Base-by-base conservation (phyloP, 2,888 invertebrate species). In the Laspeyria flexula region DNA sequence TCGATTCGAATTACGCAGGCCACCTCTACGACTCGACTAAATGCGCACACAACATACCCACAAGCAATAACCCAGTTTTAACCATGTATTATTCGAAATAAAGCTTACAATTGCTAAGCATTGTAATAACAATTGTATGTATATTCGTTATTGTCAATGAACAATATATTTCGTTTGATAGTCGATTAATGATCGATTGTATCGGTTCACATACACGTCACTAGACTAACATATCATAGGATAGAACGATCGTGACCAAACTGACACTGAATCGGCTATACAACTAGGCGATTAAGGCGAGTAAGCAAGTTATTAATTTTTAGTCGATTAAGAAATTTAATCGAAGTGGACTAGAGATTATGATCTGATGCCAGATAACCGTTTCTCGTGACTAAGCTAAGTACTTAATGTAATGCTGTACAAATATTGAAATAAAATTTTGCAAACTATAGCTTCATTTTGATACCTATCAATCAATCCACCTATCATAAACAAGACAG, bases 111-210 rank as follows among this genome's bases (percentile, higher is more conserved):
- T 67, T 35, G 50, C 43, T 46, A 53, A 27, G 57, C 49, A 55
- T 9, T 41, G 37, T 23, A 53, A 47, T 29, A 45, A 38, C 39
- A 45, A 57, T 65, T 60, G 34, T 51, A 33, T 60, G 37, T 49
- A 33, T 35, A 67, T 48, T 47, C 45, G 25, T 63, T 60, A 64
- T 75, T 73, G 77, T 79, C 75, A 74, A 71, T 60, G 46, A 67
- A 73, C 73, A 77, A 79, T 82, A 60, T 70, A 67, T 69, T 52
- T 65, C 54, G 55, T 55, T 50, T 65, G 73, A 73, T 74, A 69
- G 54, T 65, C 67, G 67, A 76, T 73, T 73, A 74, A 76, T 78
- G 73, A 77, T 75, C 69, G 74, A 77, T 80, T 75, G 75, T 76
- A 70, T 73, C 55, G 65, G 65, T 59, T 63, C 55, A 64, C 67